Evolutionary conservation across 2,888 invertebrate genomes (phyloP).

Genomic region (Cerceris ruficornis): DNA sequence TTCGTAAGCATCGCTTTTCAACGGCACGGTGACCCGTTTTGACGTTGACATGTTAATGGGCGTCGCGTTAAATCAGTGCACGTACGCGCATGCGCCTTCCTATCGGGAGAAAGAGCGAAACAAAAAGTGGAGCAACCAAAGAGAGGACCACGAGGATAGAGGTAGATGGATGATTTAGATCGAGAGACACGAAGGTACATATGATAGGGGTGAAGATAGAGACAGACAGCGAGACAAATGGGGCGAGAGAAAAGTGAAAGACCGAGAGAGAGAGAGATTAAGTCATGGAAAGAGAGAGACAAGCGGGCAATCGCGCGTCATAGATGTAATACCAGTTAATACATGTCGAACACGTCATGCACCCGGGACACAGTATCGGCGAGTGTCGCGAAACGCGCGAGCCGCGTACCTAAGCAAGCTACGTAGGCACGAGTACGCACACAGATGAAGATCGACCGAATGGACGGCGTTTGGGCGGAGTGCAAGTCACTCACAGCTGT

Average conservation of each 20-base stretch:
- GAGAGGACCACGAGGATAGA: neutral
- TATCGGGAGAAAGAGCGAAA: neutral
- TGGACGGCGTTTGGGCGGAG: constrained; percentile 67
- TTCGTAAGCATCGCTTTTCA: constrained; percentile 35
- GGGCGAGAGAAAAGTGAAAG: too few species aligned
- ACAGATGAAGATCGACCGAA: constrained; percentile 38
- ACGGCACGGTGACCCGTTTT: constrained; percentile 41
- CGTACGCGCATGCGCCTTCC: constrained; percentile 5
- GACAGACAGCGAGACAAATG: too few species aligned
- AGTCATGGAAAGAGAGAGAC: constrained; percentile 4
- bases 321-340: constrained; percentile 62
- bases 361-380: constrained; percentile 42
- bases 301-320: constrained; percentile 31
- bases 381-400: constrained; percentile 19
- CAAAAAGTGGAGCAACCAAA: neutral
- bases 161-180: too few species aligned
- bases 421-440: constrained; percentile 21
- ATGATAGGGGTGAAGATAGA: too few species aligned
- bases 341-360: constrained; percentile 61
- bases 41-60: constrained; percentile 46
- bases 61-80: constrained; percentile 39
- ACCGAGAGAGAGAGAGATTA: neutral
- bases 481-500: constrained; percentile 76
- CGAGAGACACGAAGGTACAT: too few species aligned
- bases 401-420: constrained; percentile 7